Evolutionary conservation across 2,888 invertebrate genomes (phyloP).

Genomic region (Onthophagus sagittarius): DNA sequence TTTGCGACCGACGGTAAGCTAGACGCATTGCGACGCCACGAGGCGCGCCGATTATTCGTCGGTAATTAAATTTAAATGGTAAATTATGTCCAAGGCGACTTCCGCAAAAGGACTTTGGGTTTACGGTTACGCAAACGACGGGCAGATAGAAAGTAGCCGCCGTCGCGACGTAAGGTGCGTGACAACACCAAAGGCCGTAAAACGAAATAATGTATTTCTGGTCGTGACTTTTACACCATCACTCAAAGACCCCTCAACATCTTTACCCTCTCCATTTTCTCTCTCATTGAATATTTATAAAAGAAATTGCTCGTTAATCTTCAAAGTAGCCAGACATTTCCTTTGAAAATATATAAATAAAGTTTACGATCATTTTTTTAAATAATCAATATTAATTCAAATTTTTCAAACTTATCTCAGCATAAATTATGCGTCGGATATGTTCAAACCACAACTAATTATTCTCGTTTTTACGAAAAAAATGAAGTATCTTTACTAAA

Average conservation of each 20-base stretch:
- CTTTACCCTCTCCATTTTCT: not conserved
- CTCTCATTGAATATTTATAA: not conserved
- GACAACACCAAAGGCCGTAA: not conserved
- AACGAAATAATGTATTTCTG: not conserved
- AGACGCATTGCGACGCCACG: constrained; percentile 3
- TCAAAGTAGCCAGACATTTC: not conserved
- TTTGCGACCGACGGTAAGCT: constrained; percentile 6
- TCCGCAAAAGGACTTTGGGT: not conserved
- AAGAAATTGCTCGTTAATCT: not conserved
- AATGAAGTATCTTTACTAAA: too few relatives aligned
- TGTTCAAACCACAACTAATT: too few relatives aligned
- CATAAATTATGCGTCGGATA: too few relatives aligned
- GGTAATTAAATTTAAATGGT: not conserved
- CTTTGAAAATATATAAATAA: not conserved
- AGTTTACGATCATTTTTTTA: too few relatives aligned
- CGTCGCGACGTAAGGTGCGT: not conserved
- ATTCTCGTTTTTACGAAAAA: too few relatives aligned
- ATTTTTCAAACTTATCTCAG: too few relatives aligned
- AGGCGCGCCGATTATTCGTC: not conserved
- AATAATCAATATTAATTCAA: too few relatives aligned
- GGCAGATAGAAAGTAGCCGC: not conserved
- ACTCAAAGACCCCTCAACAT: not conserved
- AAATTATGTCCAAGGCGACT: not conserved
- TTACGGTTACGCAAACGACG: not conserved
- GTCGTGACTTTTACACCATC: not conserved